A percentile compares a stretch with the other conserved stretches of the same genome.
Conservation (phyloP, 2,888 invertebrate genomes). For the Melieria crassipennis region DNA sequence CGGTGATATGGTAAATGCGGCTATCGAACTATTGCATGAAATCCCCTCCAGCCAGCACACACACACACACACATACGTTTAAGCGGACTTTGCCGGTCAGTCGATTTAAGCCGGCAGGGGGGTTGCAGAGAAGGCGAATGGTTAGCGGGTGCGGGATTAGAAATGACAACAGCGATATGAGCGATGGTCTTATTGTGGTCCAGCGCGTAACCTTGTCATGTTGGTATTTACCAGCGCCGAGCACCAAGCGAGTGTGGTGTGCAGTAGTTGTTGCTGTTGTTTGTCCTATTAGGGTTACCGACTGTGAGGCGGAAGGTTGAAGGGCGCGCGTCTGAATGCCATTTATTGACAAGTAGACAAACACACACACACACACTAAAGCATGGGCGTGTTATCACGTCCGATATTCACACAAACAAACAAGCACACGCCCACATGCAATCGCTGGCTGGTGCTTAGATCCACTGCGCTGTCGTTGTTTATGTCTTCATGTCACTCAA, state of each 20-base stretch:
- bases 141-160: background rate
- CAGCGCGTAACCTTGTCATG: slow-evolving; percentile 36
- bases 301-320: background rate
- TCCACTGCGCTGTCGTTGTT: background rate
- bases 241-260: no score
- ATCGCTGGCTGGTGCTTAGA: background rate
- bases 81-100: background rate
- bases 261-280: background rate
- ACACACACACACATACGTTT: background rate
- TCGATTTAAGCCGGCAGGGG: background rate
- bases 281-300: background rate
- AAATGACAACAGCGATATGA: slow-evolving; percentile 19
- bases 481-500: slow-evolving; percentile 8
- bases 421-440: background rate
- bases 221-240: slow-evolving; percentile 8
- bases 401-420: background rate
- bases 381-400: background rate
- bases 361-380: background rate
- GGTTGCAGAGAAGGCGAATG: background rate
- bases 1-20: no score
- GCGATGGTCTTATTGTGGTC: slow-evolving; percentile 28
- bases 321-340: background rate
- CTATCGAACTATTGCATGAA: no score
- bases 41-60: background rate
- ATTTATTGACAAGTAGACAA: slow-evolving; percentile 17